A percentile compares a stretch with the other conserved stretches of the same genome.
These are phyloP conservation scores for Porites rus DNA, from an alignment of 92 coral and sea anemone species.

Conservation along the genomic window DNA sequence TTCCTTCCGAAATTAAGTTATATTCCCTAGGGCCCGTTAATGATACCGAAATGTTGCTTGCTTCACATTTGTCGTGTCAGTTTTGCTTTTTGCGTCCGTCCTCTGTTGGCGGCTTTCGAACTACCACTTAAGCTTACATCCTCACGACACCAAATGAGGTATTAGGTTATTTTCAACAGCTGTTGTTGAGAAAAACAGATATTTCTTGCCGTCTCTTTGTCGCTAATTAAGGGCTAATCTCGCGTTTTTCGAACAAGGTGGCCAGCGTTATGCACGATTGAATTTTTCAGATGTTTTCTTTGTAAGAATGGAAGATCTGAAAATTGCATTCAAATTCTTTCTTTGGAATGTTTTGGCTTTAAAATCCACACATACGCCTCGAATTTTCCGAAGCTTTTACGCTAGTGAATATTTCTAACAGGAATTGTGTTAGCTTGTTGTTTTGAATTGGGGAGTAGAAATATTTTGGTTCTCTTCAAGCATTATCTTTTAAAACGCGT, in stretches of 20 bases:
- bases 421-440: neutral
- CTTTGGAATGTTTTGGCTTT: neutral
- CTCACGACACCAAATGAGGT: neutral
- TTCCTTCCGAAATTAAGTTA: neutral
- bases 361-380: neutral
- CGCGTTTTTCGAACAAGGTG: neutral
- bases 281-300: neutral
- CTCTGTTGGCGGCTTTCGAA: neutral
- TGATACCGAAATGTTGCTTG: neutral
- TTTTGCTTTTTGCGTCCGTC: too few species aligned
- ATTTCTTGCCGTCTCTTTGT: neutral
- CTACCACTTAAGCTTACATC: neutral
- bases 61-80: neutral
- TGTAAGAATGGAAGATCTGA: neutral
- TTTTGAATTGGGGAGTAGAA: conserved; percentile 16
- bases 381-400: neutral
- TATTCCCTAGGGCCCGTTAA: neutral
- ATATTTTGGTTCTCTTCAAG: conserved; percentile 4
- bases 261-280: neutral
- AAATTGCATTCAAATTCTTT: conserved; percentile 20
- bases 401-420: neutral
- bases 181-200: neutral
- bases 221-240: neutral
- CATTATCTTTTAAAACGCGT: neutral
- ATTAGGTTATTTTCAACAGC: conserved; percentile 9